Base-by-base conservation (phyloP, 2,797 vertebrate genomes). In the Anguilla pacifica region DNA sequence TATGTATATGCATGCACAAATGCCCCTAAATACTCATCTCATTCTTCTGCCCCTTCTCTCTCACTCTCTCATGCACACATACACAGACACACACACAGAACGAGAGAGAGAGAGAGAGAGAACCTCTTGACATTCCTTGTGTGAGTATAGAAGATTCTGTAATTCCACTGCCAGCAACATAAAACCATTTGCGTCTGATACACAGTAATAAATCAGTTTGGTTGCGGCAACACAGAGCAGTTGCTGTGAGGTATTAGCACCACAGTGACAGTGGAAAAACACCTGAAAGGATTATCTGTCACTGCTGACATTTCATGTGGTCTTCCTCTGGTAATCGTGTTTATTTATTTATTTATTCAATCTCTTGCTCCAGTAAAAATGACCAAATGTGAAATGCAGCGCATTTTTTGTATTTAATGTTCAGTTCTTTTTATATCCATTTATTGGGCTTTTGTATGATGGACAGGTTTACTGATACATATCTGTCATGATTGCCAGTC, bases 231-330 rank as follows among this genome's bases (percentile, higher is more conserved):
- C 86, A 2, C 74, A 83, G 79, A 28, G 79, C 79, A 87, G 79
- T 46, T 87, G 86, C 59, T 83, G 79, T 43, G 49, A 84, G 64
- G 81, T 64, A 83, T 51, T 22, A 51, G 28, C 19, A 39, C 82
- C 10, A 28, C 61, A 72, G 82, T 84, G 86, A 25, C 43, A 84
- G 46, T 39, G 35, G 17, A 59, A 70, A 87, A 67, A 19, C 46
- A 84, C 22, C n/a, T 64, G 67, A 64, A 46, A 84, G 31, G 61
- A 61, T 87, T 67, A 55, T 83, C 86, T 87, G 15, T 83, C 53
- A 28, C 6, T 13, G 53, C 1, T 9, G 31, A 43, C 22, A 59
- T 49, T 64, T 86, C 17, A 84, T 53, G 35, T 67, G 19, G 19
- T 64, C 57, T 49, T 31, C 35, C 19, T 67, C 22, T 85, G 22